Base-by-base conservation (phyloP, 2,888 invertebrate species). In the Bimastos eiseni region DNA sequence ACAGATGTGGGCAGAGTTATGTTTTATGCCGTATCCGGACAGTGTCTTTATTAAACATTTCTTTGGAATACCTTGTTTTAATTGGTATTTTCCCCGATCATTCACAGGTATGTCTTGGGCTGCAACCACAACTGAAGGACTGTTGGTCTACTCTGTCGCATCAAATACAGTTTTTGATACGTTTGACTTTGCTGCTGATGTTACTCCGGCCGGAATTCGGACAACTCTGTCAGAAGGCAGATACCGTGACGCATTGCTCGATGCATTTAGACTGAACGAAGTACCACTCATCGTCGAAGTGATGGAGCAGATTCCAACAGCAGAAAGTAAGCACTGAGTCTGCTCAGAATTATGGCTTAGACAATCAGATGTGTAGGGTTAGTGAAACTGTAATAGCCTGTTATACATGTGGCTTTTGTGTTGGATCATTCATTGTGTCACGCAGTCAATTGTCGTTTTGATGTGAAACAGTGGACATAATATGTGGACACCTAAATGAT, bases 61-160 rank as follows among this genome's bases (percentile, higher is more conserved):
- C n/a, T 70, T n/a, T 30, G 70, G 70, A 70, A 70, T 44, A n/a
- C 41, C 86, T 88, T n/a, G 33, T 24, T 34, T 15, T 88, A 44
- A 38, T 70, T n/a, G 37, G 30, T 34, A n/a, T 83, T 90, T 88
- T 86, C 21, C n/a, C 38, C 2, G 44, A 15, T 30, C 0, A 30
- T 89, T 41, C 89, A 83, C 92, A 95, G 96, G 96, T 34, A 93
- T 95, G 89, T 93, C 97, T 17, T 99, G 98, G 96, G 97, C 97
- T 0, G 98, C 98, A 0, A 98, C 98, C 0, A 97, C 98, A 0
- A 99, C 99, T 0, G 99, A 99, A 95, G 99, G 99, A 0, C 96
- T 99, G 0, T 95, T 99, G 15, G 96, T 99, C 70, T 99, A 98
- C 95, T 97, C 98, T 0, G 95, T 98, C 90, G 97, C 97, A 93